Evolutionary conservation across 1,140 invertebrate species (phyloP).

Genomic region (Bombus consobrinus): DNA sequence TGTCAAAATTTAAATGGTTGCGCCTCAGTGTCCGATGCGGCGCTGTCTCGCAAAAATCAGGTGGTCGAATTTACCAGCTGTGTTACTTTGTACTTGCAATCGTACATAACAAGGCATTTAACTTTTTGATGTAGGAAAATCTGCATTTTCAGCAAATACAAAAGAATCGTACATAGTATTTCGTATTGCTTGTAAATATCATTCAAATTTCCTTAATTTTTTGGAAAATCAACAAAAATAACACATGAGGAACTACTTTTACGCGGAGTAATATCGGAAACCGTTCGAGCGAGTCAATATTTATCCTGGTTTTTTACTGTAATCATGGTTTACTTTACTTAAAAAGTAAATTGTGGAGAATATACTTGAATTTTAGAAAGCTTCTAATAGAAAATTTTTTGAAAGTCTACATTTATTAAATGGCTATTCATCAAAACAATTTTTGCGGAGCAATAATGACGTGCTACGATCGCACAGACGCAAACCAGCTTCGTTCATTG

Average conservation of each 20-base stretch:
- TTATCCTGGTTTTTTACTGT: conserved; percentile 22
- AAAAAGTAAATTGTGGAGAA: not conserved
- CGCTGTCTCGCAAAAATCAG: conserved; percentile 70
- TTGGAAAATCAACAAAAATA: conserved; percentile 58
- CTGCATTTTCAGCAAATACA: not conserved
- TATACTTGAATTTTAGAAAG: conserved; percentile 20
- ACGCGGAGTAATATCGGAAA: conserved; percentile 69
- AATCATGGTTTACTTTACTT: conserved; percentile 18
- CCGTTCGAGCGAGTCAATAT: conserved; percentile 52
- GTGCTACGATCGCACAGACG: conserved; percentile 52
- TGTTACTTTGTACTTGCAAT: conserved; percentile 10
- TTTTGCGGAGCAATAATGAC: conserved; percentile 64
- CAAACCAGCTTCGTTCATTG: conserved; percentile 64
- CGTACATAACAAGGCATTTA: not conserved
- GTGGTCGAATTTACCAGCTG: conserved; percentile 62
- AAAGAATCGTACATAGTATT: not conserved
- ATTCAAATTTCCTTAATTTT: conserved; percentile 11
- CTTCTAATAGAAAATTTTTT: not conserved
- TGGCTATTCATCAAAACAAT: conserved; percentile 28
- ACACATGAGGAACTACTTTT: conserved; percentile 69
- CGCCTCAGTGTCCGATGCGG: conserved; percentile 46
- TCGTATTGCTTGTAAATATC: not conserved
- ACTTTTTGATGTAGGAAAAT: not conserved
- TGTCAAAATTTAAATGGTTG: conserved; percentile 75
- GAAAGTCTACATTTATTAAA: conserved; percentile 15